Evolutionary conservation across 2,797 vertebrate species (phyloP).

Genomic region (Syngnathus acus): DNA sequence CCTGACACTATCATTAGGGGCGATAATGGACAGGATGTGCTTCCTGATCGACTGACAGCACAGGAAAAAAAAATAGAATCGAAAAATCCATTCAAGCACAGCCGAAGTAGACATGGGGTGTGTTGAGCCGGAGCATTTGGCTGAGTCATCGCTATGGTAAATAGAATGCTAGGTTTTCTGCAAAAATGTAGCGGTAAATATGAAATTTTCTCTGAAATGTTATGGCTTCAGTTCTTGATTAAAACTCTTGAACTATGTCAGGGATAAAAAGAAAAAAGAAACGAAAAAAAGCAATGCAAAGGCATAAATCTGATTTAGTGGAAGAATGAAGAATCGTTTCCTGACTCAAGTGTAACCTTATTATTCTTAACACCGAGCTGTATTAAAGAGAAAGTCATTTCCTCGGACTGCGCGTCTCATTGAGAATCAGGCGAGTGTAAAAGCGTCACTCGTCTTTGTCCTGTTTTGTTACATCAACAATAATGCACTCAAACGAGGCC

Average conservation of each 20-base stretch:
- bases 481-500: neutral
- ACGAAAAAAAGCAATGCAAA: neutral
- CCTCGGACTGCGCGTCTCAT: neutral
- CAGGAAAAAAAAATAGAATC: neutral
- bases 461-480: neutral
- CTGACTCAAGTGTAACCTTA: neutral
- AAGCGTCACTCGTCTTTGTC: neutral
- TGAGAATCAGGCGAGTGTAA: too few relatives aligned
- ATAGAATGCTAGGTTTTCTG: neutral
- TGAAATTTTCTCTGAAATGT: too few relatives aligned
- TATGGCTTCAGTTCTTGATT: too few relatives aligned
- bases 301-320: neutral
- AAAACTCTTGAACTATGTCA: neutral
- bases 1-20: neutral
- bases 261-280: too few relatives aligned
- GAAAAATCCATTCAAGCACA: neutral
- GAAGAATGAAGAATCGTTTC: neutral
- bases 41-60: neutral
- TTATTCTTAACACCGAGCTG: neutral
- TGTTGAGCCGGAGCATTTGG: neutral
- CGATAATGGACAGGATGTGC: conserved; percentile 1
- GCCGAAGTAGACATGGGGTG: neutral
- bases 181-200: too few relatives aligned
- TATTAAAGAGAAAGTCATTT: neutral
- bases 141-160: neutral